These are phyloP conservation scores for Hormiphora californensis DNA, from an alignment of 37 sponge, comb jelly and placozoan genomes.

Conservation along the genomic window DNA sequence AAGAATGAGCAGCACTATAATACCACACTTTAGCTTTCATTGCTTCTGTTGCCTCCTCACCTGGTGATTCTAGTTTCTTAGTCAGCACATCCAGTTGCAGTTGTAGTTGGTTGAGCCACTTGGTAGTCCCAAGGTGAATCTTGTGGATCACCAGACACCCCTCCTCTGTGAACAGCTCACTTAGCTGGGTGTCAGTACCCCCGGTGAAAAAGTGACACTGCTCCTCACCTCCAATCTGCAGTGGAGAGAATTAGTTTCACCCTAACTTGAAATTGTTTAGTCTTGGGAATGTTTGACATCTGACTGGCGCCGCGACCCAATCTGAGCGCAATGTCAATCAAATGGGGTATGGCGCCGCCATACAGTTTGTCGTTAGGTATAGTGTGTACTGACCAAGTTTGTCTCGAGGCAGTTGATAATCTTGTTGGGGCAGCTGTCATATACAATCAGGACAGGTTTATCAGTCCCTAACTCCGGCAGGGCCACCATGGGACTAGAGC, in stretches of 20 bases:
- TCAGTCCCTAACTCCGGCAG: background rate
- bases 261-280: background rate
- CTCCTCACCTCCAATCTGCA: background rate
- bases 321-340: no score
- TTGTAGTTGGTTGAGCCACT: background rate
- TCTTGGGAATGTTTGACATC: no score
- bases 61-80: slow-evolving; percentile 10
- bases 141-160: slow-evolving; percentile 48
- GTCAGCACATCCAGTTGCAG: slow-evolving; percentile 44
- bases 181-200: slow-evolving; percentile 24
- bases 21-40: no score
- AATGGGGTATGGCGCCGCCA: no score
- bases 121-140: slow-evolving; percentile 8
- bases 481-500: background rate
- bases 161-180: background rate
- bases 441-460: background rate
- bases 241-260: background rate
- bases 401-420: slow-evolving; percentile 24
- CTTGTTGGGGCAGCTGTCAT: slow-evolving; percentile 24
- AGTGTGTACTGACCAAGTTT: slow-evolving; percentile 37
- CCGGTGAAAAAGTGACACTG: slow-evolving; percentile 7
- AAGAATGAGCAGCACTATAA: no score
- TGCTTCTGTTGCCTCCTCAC: background rate
- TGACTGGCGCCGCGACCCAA: no score
- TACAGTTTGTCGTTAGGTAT: no score